Percentiles rank a stretch among this genome's conserved stretches.
Conservation (phyloP, 2,888 invertebrate genomes). For the Fabriciana adippe region DNA sequence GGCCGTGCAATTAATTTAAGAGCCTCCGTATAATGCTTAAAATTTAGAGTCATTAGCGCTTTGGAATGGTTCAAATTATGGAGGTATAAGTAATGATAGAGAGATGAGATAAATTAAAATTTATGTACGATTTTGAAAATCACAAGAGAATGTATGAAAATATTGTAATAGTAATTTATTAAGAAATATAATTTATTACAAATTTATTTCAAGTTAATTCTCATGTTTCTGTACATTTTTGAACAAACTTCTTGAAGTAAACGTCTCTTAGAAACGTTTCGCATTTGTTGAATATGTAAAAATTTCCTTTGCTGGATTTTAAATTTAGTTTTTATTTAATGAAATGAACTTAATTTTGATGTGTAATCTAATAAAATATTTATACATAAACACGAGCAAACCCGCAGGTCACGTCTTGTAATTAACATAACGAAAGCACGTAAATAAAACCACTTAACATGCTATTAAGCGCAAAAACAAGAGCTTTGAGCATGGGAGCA, state of each 20-base stretch:
- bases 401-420: not conserved
- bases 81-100: constrained; percentile 24
- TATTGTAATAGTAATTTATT: not conserved
- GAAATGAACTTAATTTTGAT: no score
- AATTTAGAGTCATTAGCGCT: constrained; percentile 37
- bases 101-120: constrained; percentile 2
- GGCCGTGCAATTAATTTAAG: constrained; percentile 72
- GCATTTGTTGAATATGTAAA: no score
- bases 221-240: no score
- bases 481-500: constrained; percentile 68
- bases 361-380: no score
- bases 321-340: no score
- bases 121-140: not conserved
- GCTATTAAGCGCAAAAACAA: constrained; percentile 48
- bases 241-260: no score
- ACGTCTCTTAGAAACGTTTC: no score
- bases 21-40: constrained; percentile 53
- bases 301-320: no score
- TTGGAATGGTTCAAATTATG: constrained; percentile 33
- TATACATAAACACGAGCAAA: not conserved
- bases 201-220: no score
- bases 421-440: constrained; percentile 10
- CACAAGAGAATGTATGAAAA: not conserved
- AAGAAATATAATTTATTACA: no score
- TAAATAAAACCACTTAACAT: constrained; percentile 37